Evolutionary conservation across 1,140 invertebrate species (phyloP).

Genomic region (Doryteuthis pealeii): DNA sequence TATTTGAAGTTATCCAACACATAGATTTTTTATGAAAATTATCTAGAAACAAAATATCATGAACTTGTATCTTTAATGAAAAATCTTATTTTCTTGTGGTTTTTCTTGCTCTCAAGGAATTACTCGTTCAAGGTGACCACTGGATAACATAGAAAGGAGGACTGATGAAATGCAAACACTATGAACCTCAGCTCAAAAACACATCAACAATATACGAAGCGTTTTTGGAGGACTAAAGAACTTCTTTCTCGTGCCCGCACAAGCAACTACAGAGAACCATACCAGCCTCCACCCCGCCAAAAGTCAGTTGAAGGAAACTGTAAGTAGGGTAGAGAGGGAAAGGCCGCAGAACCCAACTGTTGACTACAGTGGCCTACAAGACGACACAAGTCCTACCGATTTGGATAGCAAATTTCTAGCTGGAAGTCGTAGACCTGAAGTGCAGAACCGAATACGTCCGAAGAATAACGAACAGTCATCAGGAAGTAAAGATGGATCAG

Average conservation of each 20-base stretch:
- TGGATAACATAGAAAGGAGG: constrained; percentile 84
- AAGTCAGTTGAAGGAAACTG: background rate
- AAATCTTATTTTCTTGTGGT: too few relatives aligned
- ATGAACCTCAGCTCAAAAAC: constrained; percentile 87
- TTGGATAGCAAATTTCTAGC: constrained; percentile 37
- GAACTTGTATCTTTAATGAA: too few relatives aligned
- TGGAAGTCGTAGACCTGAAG: constrained; percentile 21
- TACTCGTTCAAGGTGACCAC: constrained; percentile 83
- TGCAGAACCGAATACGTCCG: constrained; percentile 26
- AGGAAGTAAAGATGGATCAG: constrained; percentile 46
- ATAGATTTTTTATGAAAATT: too few relatives aligned
- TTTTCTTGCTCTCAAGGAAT: constrained; percentile 67
- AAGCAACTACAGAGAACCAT: constrained; percentile 15
- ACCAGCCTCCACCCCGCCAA: background rate
- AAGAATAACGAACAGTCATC: constrained; percentile 33
- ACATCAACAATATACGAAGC: constrained; percentile 92
- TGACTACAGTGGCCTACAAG: constrained; percentile 39
- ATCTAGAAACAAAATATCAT: too few relatives aligned
- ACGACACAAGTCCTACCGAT: constrained; percentile 29
- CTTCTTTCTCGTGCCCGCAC: constrained; percentile 64
- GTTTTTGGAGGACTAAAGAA: constrained; percentile 90
- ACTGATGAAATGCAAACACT: constrained; percentile 86
- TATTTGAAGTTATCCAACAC: too few relatives aligned
- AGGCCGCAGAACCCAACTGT: constrained; percentile 12
- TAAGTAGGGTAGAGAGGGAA: background rate